Percentiles rank a stretch among this genome's conserved stretches.
Conservation (phyloP, 2,113 vertebrate species). For the Macroglossus sobrinus region DNA sequence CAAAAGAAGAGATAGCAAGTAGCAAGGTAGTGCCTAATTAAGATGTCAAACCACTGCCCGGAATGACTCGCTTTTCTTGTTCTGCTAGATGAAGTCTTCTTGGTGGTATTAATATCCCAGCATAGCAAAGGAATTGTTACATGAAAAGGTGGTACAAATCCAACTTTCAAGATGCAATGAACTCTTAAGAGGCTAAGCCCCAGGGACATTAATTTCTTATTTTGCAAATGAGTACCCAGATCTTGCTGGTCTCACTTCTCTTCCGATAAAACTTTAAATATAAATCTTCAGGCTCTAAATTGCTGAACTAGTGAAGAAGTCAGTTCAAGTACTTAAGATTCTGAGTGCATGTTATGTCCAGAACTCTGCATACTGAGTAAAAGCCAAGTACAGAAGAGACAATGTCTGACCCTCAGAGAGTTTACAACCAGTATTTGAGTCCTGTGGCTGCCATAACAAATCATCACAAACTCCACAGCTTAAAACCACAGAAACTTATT, state of each 20-base stretch:
- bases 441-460: background rate
- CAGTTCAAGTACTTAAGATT: background rate
- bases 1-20: background rate
- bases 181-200: constrained; percentile 41
- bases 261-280: constrained; percentile 59
- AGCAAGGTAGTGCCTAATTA: constrained; percentile 39
- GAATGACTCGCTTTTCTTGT: background rate
- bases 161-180: constrained; percentile 36
- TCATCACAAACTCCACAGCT: background rate
- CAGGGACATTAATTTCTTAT: constrained; percentile 45
- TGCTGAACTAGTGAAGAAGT: background rate
- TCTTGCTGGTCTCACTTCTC: constrained; percentile 20
- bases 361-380: background rate
- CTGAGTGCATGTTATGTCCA: background rate
- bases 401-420: fast-evolving
- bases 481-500: background rate
- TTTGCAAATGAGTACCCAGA: constrained; percentile 51
- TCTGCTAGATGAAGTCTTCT: constrained; percentile 37
- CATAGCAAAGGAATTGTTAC: constrained; percentile 24
- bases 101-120: constrained; percentile 26
- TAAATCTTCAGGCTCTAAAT: constrained; percentile 46
- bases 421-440: background rate
- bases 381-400: background rate
- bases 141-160: background rate
- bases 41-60: constrained; percentile 46